Conservation (phyloP, 1,140 invertebrate species). For the Sinonovacula constricta region DNA sequence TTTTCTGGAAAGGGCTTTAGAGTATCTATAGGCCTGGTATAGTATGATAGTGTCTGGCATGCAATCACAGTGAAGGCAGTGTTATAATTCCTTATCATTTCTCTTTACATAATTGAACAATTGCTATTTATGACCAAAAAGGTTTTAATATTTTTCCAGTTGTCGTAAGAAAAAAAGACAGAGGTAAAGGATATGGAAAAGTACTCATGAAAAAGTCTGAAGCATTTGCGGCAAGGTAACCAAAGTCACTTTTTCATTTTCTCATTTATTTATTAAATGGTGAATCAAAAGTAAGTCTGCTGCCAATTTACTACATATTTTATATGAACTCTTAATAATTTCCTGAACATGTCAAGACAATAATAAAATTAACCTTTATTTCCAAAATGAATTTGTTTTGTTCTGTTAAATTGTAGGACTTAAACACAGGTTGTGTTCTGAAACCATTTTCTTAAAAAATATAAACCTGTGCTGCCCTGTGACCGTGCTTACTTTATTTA, state of each 20-base stretch:
- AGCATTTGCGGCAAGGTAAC: conserved; percentile 67
- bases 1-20: not conserved
- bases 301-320: too few species aligned
- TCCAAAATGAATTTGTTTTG: too few species aligned
- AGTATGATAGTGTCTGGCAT: not conserved
- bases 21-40: not conserved
- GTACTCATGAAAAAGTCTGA: conserved; percentile 72
- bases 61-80: too few species aligned
- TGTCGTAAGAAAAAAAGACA: conserved; percentile 55
- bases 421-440: too few species aligned
- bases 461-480: not conserved
- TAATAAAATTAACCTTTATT: too few species aligned
- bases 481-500: conserved; percentile 22
- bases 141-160: conserved; percentile 53
- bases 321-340: too few species aligned
- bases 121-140: too few species aligned
- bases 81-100: not conserved
- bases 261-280: too few species aligned
- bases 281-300: too few species aligned
- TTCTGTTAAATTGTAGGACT: too few species aligned
- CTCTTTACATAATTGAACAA: not conserved
- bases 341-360: too few species aligned
- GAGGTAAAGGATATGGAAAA: conserved; percentile 68
- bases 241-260: too few species aligned
- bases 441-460: not conserved